Evolutionary conservation across 2,888 invertebrate genomes (phyloP).

Genomic region (Hydraecia micacea): DNA sequence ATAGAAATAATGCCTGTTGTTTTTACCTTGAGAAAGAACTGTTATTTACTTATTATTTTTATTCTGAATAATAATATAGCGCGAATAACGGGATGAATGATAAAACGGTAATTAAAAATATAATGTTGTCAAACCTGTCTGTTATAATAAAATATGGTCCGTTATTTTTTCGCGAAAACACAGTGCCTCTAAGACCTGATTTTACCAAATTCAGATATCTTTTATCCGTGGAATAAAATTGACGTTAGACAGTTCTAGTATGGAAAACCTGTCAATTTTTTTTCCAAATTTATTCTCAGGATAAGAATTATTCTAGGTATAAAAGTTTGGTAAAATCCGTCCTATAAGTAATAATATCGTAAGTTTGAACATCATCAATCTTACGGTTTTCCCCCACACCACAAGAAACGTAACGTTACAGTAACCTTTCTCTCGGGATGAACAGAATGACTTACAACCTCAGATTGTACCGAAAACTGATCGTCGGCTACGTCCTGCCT

Average conservation of each 20-base stretch:
- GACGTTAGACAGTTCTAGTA: too few relatives aligned
- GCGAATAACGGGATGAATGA: conserved; percentile 12
- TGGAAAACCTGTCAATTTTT: too few relatives aligned
- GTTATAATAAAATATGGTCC: not conserved
- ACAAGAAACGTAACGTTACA: too few relatives aligned
- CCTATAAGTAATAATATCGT: too few relatives aligned
- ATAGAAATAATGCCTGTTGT: conserved; percentile 18
- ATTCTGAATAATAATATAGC: conserved; percentile 16
- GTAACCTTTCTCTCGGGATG: too few relatives aligned
- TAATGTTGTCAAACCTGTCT: not conserved
- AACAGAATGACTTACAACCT: not conserved
- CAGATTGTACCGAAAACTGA: not conserved
- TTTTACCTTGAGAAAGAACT: conserved; percentile 23
- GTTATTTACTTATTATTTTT: not conserved
- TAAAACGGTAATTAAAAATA: not conserved
- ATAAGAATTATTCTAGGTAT: too few relatives aligned
- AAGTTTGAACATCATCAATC: too few relatives aligned
- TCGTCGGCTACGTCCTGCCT: not conserved
- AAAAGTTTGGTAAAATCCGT: too few relatives aligned
- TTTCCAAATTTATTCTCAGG: too few relatives aligned
- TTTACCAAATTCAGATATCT: too few relatives aligned
- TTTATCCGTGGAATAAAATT: too few relatives aligned
- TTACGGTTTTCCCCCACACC: too few relatives aligned
- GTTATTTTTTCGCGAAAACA: not conserved
- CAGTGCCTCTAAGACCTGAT: not conserved